A percentile compares a stretch with the other conserved stretches of the same genome.
phyloP scores from a whole-genome alignment of 2,113 vertebrate species.

The Sitta europaea region DNA sequence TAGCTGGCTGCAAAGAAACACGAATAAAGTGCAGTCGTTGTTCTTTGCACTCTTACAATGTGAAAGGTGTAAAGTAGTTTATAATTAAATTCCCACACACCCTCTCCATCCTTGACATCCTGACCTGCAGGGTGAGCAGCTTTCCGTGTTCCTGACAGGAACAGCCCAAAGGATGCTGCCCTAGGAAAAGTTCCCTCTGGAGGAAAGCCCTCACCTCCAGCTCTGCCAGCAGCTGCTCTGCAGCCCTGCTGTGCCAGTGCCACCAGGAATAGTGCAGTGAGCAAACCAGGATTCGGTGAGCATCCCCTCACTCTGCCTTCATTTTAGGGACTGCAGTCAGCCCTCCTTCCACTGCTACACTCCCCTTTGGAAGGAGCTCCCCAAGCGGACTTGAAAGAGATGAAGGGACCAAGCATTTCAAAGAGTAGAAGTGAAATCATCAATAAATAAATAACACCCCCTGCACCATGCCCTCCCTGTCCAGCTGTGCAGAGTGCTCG shows the following conservation, averaged over 20 bases:
- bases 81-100: not conserved
- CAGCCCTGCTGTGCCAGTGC: too few relatives aligned
- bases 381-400: not conserved
- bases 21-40: not conserved
- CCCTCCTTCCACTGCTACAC: not conserved
- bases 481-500: not conserved
- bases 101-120: not conserved
- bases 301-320: not conserved
- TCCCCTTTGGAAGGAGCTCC: not conserved
- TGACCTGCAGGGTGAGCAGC: not conserved
- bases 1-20: not conserved
- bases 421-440: not conserved
- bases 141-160: not conserved
- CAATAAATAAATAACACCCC: accelerated
- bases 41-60: not conserved
- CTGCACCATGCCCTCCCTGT: not conserved
- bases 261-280: too few relatives aligned
- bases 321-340: not conserved
- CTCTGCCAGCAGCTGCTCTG: not conserved
- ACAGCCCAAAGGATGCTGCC: not conserved
- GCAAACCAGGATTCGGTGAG: not conserved
- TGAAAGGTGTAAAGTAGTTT: not conserved
- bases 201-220: too few relatives aligned
- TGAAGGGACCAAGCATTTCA: not conserved
- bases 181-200: not conserved